These are phyloP conservation scores for Parazoanthus atlanticus DNA, from an alignment of 92 coral and sea anemone species.

Conservation along the genomic window DNA sequence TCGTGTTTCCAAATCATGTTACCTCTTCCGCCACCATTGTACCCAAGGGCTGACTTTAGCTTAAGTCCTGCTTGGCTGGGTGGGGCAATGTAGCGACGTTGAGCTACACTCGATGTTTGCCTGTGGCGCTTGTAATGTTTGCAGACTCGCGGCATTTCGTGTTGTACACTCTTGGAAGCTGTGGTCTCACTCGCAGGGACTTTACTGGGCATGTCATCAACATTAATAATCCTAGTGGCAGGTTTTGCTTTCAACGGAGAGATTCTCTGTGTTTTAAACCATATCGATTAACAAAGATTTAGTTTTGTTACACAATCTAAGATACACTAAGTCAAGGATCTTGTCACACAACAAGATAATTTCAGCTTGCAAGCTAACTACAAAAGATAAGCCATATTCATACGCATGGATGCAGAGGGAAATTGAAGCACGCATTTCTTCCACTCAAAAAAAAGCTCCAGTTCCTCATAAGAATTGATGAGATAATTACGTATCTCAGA, in stretches of 20 bases:
- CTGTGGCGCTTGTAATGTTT: constrained; percentile 75
- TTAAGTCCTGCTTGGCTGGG: constrained; percentile 95
- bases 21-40: constrained; percentile 90
- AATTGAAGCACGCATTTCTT: too few species aligned
- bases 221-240: constrained; percentile 9
- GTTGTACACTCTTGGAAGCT: constrained; percentile 34
- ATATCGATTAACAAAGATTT: not conserved
- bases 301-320: not conserved
- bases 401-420: too few species aligned
- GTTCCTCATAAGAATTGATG: too few species aligned
- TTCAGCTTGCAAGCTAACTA: not conserved
- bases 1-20: constrained; percentile 96
- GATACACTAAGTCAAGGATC: not conserved
- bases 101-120: constrained; percentile 65
- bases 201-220: constrained; percentile 16
- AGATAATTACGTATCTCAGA: too few species aligned
- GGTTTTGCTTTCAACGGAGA: constrained; percentile 25
- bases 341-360: not conserved
- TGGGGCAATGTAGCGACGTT: constrained; percentile 92
- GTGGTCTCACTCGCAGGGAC: not conserved
- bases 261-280: constrained; percentile 11
- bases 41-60: constrained; percentile 90
- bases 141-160: constrained; percentile 66
- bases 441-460: too few species aligned
- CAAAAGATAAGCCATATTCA: not conserved